These are phyloP conservation scores for Parnassius smintheus DNA, from an alignment of 2,888 invertebrate genomes.

Conservation along the genomic window DNA sequence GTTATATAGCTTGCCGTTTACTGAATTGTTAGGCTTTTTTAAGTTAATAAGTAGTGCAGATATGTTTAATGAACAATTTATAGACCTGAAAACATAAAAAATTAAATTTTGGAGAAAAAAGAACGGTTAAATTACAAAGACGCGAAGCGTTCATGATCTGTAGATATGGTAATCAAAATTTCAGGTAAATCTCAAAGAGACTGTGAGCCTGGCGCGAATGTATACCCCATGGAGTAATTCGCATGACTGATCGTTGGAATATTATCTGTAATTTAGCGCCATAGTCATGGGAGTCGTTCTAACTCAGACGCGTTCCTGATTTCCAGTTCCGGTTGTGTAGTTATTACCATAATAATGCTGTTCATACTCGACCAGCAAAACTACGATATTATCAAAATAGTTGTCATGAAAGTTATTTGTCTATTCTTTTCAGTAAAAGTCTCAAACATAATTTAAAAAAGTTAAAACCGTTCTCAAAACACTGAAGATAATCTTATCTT, in stretches of 20 bases:
- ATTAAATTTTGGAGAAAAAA: background rate
- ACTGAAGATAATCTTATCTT: too few species aligned
- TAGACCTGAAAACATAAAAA: too few species aligned
- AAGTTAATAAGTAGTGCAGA: too few species aligned
- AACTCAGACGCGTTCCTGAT: slow-evolving; percentile 22
- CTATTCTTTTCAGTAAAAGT: too few species aligned
- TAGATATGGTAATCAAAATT: slow-evolving; percentile 27
- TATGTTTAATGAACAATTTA: too few species aligned
- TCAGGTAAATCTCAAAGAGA: slow-evolving; percentile 25
- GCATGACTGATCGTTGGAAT: slow-evolving; percentile 48
- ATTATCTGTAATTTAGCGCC: slow-evolving; percentile 27
- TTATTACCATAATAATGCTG: slow-evolving; percentile 26
- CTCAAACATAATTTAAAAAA: too few species aligned
- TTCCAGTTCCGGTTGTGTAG: slow-evolving; percentile 15
- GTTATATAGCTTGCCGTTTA: too few species aligned
- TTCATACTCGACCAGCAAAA: background rate
- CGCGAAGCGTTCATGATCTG: slow-evolving; percentile 5
- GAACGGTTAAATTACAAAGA: slow-evolving; percentile 11
- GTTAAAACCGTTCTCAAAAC: too few species aligned
- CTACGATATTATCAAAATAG: background rate
- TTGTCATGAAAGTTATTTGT: background rate
- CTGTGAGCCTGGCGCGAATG: slow-evolving; percentile 19
- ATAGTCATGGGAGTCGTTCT: slow-evolving; percentile 26
- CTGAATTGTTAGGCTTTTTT: too few species aligned
- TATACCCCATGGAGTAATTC: slow-evolving; percentile 58